These are phyloP conservation scores for Microctonus hyperodae DNA, from an alignment of 2,888 invertebrate species.

Conservation along the genomic window DNA sequence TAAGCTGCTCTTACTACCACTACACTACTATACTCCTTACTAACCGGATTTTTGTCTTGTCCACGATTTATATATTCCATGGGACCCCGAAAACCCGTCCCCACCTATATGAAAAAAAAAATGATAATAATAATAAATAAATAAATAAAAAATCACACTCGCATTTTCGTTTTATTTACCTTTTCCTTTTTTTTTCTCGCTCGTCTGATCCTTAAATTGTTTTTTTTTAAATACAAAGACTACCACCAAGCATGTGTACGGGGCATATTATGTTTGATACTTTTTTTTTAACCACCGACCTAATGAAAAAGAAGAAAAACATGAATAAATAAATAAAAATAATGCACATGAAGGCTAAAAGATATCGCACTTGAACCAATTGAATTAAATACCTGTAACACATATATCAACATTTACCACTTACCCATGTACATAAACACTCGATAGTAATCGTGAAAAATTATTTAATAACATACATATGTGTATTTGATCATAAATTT, in stretches of 20 bases:
- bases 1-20: conserved; percentile 36
- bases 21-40: conserved; percentile 41
- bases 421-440: background rate
- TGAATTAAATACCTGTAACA: background rate
- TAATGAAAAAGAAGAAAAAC: background rate
- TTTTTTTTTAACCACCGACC: background rate
- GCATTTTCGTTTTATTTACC: conserved; percentile 32
- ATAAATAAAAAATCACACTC: conserved; percentile 15
- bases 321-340: too few relatives aligned
- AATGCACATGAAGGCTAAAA: conserved; percentile 2
- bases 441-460: background rate
- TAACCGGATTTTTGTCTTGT: conserved; percentile 50
- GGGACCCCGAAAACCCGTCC: conserved; percentile 42
- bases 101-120: conserved; percentile 36
- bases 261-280: background rate
- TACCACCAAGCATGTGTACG: background rate
- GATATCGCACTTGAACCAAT: conserved; percentile 3
- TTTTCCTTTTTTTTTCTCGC: conserved; percentile 36
- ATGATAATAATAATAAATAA: too few relatives aligned
- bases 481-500: background rate
- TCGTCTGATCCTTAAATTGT: conserved; percentile 17
- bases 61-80: conserved; percentile 52
- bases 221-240: too few relatives aligned
- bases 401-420: background rate
- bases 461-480: background rate